Evolutionary conservation across 2,888 invertebrate genomes (phyloP).

Genomic region (Aspidapion aeneum): DNA sequence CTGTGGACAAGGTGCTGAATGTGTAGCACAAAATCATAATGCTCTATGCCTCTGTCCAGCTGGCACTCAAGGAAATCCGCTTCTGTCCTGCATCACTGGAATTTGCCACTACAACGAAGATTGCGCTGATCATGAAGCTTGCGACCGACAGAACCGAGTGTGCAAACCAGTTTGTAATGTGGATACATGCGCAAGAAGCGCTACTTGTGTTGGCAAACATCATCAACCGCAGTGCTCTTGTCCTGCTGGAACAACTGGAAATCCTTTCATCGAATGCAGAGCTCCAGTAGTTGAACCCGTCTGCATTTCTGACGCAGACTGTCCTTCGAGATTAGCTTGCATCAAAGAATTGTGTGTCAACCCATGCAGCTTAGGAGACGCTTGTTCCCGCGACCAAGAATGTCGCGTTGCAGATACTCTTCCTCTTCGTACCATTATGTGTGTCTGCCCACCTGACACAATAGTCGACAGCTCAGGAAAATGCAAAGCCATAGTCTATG

Average conservation of each 20-base stretch:
- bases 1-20: slow-evolving; percentile 78
- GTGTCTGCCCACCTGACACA: slow-evolving; percentile 81
- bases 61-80: slow-evolving; percentile 83
- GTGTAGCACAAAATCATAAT: slow-evolving; percentile 69
- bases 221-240: slow-evolving; percentile 80
- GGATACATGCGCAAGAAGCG: slow-evolving; percentile 75
- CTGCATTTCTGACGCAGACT: slow-evolving; percentile 74
- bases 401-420: slow-evolving; percentile 76
- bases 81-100: slow-evolving; percentile 75
- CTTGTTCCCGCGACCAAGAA: slow-evolving; percentile 74
- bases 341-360: slow-evolving; percentile 73
- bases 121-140: slow-evolving; percentile 80
- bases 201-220: slow-evolving; percentile 68
- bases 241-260: slow-evolving; percentile 69
- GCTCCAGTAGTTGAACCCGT: slow-evolving; percentile 51
- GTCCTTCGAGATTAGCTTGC: slow-evolving; percentile 71
- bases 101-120: slow-evolving; percentile 88
- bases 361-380: slow-evolving; percentile 67
- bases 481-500: slow-evolving; percentile 54
- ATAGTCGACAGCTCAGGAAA: slow-evolving; percentile 69
- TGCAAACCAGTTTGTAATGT: slow-evolving; percentile 80
- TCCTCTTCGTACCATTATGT: slow-evolving; percentile 80
- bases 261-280: slow-evolving; percentile 69
- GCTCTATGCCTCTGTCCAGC: slow-evolving; percentile 80
- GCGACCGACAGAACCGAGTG: slow-evolving; percentile 77